Evolutionary conservation across 2,113 vertebrate genomes (phyloP), one percentile per base, ranked within the genome.

Genomic region (Lamprologus speciosus): DNA sequence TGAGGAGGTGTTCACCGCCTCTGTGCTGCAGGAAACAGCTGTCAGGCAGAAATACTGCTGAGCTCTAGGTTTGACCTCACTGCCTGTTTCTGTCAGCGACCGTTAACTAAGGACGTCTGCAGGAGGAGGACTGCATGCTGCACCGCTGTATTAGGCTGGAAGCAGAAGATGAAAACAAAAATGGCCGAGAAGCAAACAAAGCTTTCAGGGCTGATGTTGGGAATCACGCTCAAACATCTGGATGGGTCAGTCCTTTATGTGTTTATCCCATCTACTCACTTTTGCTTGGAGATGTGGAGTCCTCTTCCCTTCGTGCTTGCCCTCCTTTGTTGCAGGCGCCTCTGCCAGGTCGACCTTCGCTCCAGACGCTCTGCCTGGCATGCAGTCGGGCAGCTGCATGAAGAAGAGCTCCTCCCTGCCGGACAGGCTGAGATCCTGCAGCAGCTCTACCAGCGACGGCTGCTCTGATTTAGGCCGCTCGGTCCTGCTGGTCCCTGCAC

Each of bases 381-480:
- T 92, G 23, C 94, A 95, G 88, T 97, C 96, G 1, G 96, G 96
- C 14, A 97, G 84, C 93, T 97, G 96, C 83, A 97, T 96, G 86
- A 97, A 96, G 80, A 97, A 94, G 42, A 97, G 93, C 86, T 96
- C 94, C 55, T 96, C 95, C 51, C 80, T 75, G 11, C 94, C 93
- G 1, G 95, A 95, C 33, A 96, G 45, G 50, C 90, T 91, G 42
- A 97, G 92, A 11, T 94, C 92, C 63, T 93, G 93, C 84, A 97
- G 94, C 37, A 96, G 86, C 3, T 96, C 89, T 2, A 85, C 93
- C 80, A 96, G 81, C 2, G 88, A 89, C 0, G 90, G 92, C 63
- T 92, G 92, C 31, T 93, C 91, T 2, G 90, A 79, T 42, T 58
- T 73, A 53, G 63, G 65, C 28, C 9, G 11, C 85, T 83, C 37